These are phyloP conservation scores for Gymnocypris eckloni DNA, from an alignment of 2,797 vertebrate species.

Conservation along the genomic window DNA sequence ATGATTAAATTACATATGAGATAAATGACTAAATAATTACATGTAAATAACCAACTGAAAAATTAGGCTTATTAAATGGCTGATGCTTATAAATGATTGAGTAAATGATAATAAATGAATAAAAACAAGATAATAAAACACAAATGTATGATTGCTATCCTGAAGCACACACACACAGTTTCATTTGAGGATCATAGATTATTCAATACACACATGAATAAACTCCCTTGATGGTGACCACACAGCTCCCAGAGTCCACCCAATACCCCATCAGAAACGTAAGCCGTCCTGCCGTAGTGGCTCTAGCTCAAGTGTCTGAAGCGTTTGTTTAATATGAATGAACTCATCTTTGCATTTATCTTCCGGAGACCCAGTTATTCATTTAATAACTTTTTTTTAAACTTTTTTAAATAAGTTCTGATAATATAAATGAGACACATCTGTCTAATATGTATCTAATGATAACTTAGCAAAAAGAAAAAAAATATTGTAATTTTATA, in stretches of 20 bases:
- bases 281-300: background rate
- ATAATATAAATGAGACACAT: background rate
- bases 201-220: background rate
- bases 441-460: background rate
- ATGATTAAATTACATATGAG: too few relatives aligned
- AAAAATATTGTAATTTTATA: background rate
- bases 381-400: background rate
- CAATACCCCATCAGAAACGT: conserved; percentile 39
- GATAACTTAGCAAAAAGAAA: background rate
- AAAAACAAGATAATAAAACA: background rate
- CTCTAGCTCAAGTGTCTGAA: conserved; percentile 39
- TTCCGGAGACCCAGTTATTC: background rate
- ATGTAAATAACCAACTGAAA: too few relatives aligned
- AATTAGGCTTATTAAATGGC: background rate
- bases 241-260: conserved; percentile 23
- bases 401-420: background rate
- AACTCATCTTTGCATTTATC: background rate
- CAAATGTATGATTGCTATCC: background rate
- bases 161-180: background rate
- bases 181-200: background rate
- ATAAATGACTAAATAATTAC: too few relatives aligned
- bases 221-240: background rate
- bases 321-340: conserved; percentile 25
- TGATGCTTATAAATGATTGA: background rate
- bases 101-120: background rate